Evolutionary conservation across 2,113 vertebrate genomes (phyloP).

Genomic region (Serinus canaria): DNA sequence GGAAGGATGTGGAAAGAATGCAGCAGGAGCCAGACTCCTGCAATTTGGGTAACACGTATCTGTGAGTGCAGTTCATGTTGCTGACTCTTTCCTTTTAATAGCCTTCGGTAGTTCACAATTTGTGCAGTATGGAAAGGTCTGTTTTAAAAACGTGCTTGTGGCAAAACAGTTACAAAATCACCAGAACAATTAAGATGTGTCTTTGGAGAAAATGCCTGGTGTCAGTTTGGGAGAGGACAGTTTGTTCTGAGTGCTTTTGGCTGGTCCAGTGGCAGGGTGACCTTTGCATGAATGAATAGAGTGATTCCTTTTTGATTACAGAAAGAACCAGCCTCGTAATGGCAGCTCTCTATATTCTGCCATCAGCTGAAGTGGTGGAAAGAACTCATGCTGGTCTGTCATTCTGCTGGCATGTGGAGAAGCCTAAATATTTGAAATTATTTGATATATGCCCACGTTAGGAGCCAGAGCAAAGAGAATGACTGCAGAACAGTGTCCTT

Average conservation of each 20-base stretch:
- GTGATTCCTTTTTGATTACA: slow-evolving; percentile 41
- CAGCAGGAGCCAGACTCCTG: not conserved
- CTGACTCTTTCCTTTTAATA: not conserved
- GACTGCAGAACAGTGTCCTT: not conserved
- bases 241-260: not conserved
- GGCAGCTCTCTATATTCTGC: not conserved
- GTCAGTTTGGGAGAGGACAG: not conserved
- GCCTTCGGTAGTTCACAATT: not conserved
- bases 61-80: fast-evolving
- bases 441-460: not conserved
- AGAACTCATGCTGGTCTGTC: not conserved
- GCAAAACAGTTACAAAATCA: not conserved
- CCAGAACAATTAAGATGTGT: not conserved
- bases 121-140: not conserved
- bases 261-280: not conserved
- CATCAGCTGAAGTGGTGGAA: not conserved
- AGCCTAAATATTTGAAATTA: not conserved
- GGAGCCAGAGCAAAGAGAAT: not conserved
- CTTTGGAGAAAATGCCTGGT: not conserved
- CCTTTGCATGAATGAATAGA: slow-evolving; percentile 32
- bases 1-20: not conserved
- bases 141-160: not conserved
- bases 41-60: not conserved
- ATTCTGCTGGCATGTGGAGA: not conserved
- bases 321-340: not conserved